Conservation (phyloP, 2,888 invertebrate species). For the Aphodius sticticus region DNA sequence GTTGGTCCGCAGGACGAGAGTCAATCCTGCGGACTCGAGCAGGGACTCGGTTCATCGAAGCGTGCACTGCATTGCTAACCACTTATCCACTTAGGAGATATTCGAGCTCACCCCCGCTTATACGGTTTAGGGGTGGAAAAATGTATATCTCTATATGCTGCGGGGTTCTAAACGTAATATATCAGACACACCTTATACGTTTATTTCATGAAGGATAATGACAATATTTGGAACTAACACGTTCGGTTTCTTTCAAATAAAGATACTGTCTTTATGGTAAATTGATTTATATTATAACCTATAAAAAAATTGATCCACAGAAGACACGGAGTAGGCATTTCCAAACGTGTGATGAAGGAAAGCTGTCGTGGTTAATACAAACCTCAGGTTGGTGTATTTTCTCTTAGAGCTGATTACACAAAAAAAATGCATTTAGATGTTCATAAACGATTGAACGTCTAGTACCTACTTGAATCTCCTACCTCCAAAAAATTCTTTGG, state of each 20-base stretch:
- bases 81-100: slow-evolving; percentile 4
- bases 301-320: no score
- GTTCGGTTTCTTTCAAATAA: not conserved
- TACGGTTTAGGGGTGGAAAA: slow-evolving; percentile 4
- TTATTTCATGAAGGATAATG: not conserved
- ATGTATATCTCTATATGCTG: not conserved
- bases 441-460: no score
- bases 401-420: no score
- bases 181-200: not conserved
- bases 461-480: no score
- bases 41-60: not conserved
- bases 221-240: not conserved
- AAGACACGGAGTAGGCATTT: no score
- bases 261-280: no score
- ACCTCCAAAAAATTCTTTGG: no score
- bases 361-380: no score
- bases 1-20: not conserved
- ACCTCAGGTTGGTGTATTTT: no score
- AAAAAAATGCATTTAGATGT: no score
- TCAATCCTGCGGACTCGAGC: not conserved
- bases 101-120: not conserved
- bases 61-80: slow-evolving; percentile 4
- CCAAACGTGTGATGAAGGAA: no score
- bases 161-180: not conserved
- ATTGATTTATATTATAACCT: no score